A percentile compares a stretch with the other conserved stretches of the same genome.
These are phyloP conservation scores for Calyptommatus sinebrachiatus DNA, from an alignment of 2,113 vertebrate species.

Conservation along the genomic window DNA sequence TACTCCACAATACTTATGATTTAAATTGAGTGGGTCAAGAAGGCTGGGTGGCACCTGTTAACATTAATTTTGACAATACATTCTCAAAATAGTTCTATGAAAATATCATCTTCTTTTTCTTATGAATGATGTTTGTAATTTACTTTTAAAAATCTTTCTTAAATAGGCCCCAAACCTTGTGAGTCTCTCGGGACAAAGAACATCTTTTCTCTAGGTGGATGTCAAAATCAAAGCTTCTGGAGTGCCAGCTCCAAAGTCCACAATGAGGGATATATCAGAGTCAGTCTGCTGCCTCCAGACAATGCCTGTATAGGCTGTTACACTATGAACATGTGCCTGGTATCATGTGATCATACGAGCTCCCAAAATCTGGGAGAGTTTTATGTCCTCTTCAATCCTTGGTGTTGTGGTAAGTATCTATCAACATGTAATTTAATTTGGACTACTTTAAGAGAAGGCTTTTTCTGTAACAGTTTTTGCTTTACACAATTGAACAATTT, in stretches of 20 bases:
- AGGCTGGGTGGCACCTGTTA: too few relatives aligned
- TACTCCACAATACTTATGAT: too few relatives aligned
- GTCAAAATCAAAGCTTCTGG: slow-evolving; percentile 53
- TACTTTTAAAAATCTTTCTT: slow-evolving; percentile 24
- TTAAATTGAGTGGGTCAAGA: too few relatives aligned
- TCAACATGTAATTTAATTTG: not conserved
- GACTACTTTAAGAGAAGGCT: not conserved
- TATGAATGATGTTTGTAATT: not conserved
- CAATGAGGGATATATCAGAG: slow-evolving; percentile 38
- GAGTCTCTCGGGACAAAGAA: slow-evolving; percentile 56
- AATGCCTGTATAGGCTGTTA: slow-evolving; percentile 56
- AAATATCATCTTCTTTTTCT: not conserved
- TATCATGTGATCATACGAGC: slow-evolving; percentile 41
- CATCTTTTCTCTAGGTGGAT: slow-evolving; percentile 48
- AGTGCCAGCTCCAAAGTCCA: slow-evolving; percentile 49
- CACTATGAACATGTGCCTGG: slow-evolving; percentile 50
- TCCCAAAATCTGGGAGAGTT: slow-evolving; percentile 52
- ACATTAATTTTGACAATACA: too few relatives aligned
- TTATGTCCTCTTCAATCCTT: slow-evolving; percentile 59
- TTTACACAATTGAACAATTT: not conserved
- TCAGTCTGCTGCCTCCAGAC: slow-evolving; percentile 45
- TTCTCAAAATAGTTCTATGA: slow-evolving; percentile 11
- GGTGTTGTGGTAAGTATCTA: slow-evolving; percentile 48
- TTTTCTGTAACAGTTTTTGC: not conserved
- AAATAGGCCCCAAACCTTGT: slow-evolving; percentile 53